Percentiles rank a stretch among this genome's conserved stretches.
phyloP scores from a whole-genome alignment of 2,113 vertebrate species.

The Microtus oregoni region DNA sequence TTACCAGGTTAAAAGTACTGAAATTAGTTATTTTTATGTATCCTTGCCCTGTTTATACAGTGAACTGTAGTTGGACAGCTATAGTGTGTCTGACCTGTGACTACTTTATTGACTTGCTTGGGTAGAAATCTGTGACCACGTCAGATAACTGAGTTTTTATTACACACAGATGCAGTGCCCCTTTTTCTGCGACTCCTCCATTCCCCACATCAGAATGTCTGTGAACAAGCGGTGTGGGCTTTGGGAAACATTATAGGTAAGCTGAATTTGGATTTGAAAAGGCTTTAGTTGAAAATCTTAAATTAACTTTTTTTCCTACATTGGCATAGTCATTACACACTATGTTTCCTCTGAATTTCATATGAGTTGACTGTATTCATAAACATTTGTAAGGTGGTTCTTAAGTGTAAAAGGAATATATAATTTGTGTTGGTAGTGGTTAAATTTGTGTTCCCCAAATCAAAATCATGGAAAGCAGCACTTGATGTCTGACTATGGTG shows the following conservation, averaged over 20 bases:
- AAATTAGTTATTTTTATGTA: constrained; percentile 42
- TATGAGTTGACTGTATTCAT: constrained; percentile 54
- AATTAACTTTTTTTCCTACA: constrained; percentile 84
- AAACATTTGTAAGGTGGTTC: constrained; percentile 40
- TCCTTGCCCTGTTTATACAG: not conserved
- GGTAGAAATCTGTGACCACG: constrained; percentile 14
- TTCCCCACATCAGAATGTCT: constrained; percentile 99
- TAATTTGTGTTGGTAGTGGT: constrained; percentile 71
- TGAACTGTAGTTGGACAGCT: not conserved
- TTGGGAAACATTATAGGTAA: constrained; percentile 99
- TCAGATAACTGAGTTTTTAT: constrained; percentile 59
- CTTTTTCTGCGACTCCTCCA: constrained; percentile 97
- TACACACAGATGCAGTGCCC: constrained; percentile 94
- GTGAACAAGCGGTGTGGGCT: constrained; percentile 99
- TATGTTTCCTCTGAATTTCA: constrained; percentile 89
- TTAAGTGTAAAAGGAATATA: not conserved
- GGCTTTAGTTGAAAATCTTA: constrained; percentile 67
- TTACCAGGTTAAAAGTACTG: constrained; percentile 22
- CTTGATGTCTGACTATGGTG: constrained; percentile 77
- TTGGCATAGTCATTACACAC: constrained; percentile 87
- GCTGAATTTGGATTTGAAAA: constrained; percentile 67
- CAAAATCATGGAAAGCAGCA: constrained; percentile 63
- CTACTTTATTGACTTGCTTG: constrained; percentile 49
- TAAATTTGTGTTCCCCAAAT: constrained; percentile 82
- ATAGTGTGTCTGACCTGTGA: not conserved